Evolutionary conservation across 37 sponge, comb jelly and placozoan genomes (phyloP).

Genomic region (Bolinopsis microptera): DNA sequence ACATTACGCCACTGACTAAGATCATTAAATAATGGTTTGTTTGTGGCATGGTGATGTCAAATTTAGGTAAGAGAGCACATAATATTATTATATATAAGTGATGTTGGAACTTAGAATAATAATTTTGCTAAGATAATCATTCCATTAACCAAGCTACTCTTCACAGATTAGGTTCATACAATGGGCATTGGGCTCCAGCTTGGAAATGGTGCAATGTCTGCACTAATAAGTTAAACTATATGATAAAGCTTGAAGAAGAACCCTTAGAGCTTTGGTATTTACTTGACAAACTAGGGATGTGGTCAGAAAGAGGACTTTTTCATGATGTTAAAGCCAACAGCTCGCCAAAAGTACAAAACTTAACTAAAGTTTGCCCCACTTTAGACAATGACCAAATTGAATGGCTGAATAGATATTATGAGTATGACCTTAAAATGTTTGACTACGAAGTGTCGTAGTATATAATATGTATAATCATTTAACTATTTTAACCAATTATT

Average conservation of each 20-base stretch:
- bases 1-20: no score
- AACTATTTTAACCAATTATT: no score
- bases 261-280: constrained; percentile 5
- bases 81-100: no score
- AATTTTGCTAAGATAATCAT: no score
- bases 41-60: no score
- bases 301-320: not conserved
- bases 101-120: no score
- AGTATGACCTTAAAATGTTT: constrained; percentile 6
- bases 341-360: not conserved
- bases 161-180: not conserved
- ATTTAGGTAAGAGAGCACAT: no score
- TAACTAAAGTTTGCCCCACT: not conserved
- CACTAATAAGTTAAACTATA: not conserved
- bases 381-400: not conserved
- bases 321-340: not conserved
- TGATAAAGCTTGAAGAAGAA: constrained; percentile 26
- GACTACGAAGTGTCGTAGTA: not conserved
- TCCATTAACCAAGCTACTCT: no score
- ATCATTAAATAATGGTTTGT: no score
- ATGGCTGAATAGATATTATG: not conserved
- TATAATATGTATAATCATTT: not conserved
- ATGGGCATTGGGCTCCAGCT: constrained; percentile 1
- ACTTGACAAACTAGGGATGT: not conserved
- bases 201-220: not conserved